These are phyloP conservation scores for Garrulus glandarius DNA, from an alignment of 2,797 vertebrate species.

Conservation along the genomic window DNA sequence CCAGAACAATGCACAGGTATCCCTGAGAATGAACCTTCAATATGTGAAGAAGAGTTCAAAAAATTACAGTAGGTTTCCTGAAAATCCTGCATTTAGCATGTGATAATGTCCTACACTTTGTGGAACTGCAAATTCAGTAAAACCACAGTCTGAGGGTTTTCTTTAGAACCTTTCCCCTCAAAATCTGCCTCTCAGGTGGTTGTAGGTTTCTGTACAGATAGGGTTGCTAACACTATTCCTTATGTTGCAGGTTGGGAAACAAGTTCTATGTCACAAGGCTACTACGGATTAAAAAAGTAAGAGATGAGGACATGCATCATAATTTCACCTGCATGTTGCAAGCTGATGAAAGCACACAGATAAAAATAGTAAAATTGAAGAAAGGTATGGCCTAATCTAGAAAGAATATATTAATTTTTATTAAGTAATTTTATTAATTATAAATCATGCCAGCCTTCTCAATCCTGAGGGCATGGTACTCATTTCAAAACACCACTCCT, in stretches of 20 bases:
- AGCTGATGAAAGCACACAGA: background rate
- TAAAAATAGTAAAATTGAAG: constrained; percentile 57
- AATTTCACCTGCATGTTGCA: constrained; percentile 66
- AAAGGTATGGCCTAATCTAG: constrained; percentile 53
- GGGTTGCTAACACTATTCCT: background rate
- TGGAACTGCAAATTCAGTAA: background rate
- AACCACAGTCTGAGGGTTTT: background rate
- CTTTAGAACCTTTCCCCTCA: background rate
- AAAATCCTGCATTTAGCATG: background rate
- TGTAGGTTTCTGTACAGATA: background rate
- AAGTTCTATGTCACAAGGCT: constrained; percentile 41
- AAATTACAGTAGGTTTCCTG: constrained; percentile 28
- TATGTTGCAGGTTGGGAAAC: constrained; percentile 40
- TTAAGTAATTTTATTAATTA: background rate
- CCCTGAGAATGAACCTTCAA: background rate
- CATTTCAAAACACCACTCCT: background rate
- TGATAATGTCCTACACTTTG: background rate
- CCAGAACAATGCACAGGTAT: constrained; percentile 15
- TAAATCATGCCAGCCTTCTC: background rate
- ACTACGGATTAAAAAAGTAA: constrained; percentile 63
- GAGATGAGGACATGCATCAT: constrained; percentile 49
- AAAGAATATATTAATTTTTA: background rate
- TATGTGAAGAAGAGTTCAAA: background rate
- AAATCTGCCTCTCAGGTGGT: background rate
- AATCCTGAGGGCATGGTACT: background rate